Evolutionary conservation across 2,113 vertebrate species (phyloP).

Genomic region (Antechinus stuartii): DNA sequence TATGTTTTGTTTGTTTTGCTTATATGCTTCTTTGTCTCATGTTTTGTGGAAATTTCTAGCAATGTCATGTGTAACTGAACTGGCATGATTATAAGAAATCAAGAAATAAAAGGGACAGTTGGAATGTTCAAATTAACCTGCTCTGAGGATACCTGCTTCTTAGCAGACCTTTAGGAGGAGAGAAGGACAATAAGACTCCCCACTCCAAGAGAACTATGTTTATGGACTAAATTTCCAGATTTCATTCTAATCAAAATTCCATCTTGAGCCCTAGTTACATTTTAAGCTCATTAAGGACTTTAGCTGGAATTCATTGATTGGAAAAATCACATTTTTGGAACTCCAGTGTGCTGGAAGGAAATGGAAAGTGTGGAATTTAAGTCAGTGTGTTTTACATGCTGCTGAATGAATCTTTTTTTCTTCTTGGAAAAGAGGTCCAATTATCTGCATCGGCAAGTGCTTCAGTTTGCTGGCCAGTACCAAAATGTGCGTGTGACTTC

Average conservation of each 20-base stretch:
- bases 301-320: background rate
- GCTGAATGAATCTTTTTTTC: slow-evolving; percentile 70
- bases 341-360: background rate
- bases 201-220: background rate
- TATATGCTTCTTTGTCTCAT: background rate
- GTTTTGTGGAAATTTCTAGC: background rate
- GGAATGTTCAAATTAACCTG: background rate
- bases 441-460: slow-evolving; percentile 94
- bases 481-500: slow-evolving; percentile 94
- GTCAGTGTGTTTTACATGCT: slow-evolving; percentile 7
- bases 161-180: background rate
- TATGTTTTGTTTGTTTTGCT: background rate
- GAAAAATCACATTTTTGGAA: background rate
- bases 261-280: background rate
- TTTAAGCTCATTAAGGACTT: background rate
- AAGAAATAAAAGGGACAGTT: background rate
- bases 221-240: background rate
- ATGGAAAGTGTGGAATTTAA: background rate
- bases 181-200: background rate
- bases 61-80: background rate
- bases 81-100: background rate
- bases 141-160: background rate
- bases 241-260: background rate
- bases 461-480: slow-evolving; percentile 90
- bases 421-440: slow-evolving; percentile 91